A percentile compares a stretch with the other conserved stretches of the same genome.
phyloP scores from a whole-genome alignment of 2,888 invertebrate species.

The Tinea semifulvella region DNA sequence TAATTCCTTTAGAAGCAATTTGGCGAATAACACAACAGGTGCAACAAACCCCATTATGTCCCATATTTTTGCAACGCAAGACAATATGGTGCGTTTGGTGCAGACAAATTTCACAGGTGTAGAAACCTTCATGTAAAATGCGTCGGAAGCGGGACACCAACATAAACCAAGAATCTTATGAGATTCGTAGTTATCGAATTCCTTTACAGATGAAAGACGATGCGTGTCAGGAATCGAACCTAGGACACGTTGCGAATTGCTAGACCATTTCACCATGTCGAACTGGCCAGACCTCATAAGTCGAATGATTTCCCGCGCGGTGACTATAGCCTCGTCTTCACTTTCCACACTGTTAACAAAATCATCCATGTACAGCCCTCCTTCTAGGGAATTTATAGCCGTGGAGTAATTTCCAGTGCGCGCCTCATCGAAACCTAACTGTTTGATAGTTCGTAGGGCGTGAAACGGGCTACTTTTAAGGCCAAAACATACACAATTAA shows the following conservation, averaged over 20 bases:
- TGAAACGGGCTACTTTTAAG: constrained; percentile 17
- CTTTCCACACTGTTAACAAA: constrained; percentile 8
- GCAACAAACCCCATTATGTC: constrained; percentile 19
- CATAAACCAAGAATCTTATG: constrained; percentile 14
- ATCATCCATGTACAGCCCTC: constrained; percentile 20
- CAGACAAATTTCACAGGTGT: constrained; percentile 13
- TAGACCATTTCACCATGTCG: constrained; percentile 15
- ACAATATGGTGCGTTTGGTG: constrained; percentile 20
- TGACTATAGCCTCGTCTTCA: neutral
- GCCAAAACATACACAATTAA: constrained; percentile 19
- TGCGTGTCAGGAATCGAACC: constrained; percentile 12
- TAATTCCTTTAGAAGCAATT: constrained; percentile 17
- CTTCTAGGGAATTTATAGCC: neutral
- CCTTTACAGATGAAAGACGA: constrained; percentile 8
- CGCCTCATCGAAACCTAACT: constrained; percentile 15
- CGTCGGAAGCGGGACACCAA: constrained; percentile 10
- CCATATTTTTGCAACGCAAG: constrained; percentile 17
- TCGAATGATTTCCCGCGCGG: constrained; percentile 13
- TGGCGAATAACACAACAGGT: constrained; percentile 17
- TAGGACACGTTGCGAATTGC: constrained; percentile 14
- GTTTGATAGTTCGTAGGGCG: constrained; percentile 17
- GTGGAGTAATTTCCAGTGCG: neutral
- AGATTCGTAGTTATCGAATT: constrained; percentile 5
- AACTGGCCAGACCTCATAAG: constrained; percentile 13
- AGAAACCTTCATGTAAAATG: constrained; percentile 5